Evolutionary conservation across 2,888 invertebrate species (phyloP), one percentile per base, ranked within the genome.

Genomic region (Meiosimyza platycephala): DNA sequence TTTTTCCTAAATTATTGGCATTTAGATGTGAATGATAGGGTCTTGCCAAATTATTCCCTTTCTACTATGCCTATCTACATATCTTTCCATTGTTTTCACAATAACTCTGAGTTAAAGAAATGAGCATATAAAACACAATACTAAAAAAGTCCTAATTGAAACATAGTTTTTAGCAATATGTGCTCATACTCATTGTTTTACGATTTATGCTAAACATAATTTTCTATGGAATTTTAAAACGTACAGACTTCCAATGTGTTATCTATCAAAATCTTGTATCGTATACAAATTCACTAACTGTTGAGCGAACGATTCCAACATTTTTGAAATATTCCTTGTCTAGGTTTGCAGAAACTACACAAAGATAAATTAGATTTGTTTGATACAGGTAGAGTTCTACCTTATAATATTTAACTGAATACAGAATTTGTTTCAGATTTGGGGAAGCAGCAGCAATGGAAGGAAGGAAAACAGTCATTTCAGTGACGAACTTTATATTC

Each of bases 251-350:
- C 1, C 55, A 55, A 55, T 55, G 55, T 55, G 52, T 55, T 55
- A 55, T n/a, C 2, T 55, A 55, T 55, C 55, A 55, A 55, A 55
- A 15, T 16, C 55, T 55, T 18, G 12, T 18, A 18, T 22, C n/a
- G 18, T 55, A 16, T 55, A 55, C 12, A 40, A 40, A 40, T 40
- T 40, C 9, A 11, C 12, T 55, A 55, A 55, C 22, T 55, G 55
- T 55, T 55, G 55, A 55, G 55, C n/a, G 18, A 55, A 55, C 18
- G 5, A n/a, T 55, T 22, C 55, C 55, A 55, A 55, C 55, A 18
- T 55, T 55, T 55, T 60, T 60, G 28, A 22, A 3, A 15, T 22
- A 13, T 59, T 22, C 57, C 12, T 18, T 59, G 16, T 7, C 57
- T 59, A 18, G 55, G 11, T 9, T 55, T 55, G 55, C 55, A 55